Base-by-base conservation (phyloP, 2,888 invertebrate genomes). In the Sminthurides aquaticus region DNA sequence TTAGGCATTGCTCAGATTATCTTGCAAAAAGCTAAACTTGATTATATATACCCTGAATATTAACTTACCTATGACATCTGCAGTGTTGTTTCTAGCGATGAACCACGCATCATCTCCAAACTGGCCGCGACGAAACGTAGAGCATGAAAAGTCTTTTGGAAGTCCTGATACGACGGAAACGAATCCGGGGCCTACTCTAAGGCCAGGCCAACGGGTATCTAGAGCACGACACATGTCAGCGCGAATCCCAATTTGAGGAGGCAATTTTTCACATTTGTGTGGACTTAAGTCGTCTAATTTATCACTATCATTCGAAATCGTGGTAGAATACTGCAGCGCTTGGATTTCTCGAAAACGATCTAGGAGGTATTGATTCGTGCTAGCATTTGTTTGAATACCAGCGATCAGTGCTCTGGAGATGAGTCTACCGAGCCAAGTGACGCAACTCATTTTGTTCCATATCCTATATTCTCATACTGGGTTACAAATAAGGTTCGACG, bases 81-180 rank as follows among this genome's bases (percentile, higher is more conserved):
- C 90, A 66, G 86, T 83, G 78, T 84, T 85, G 77, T 86, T 84
- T 77, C 83, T 84, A 3, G 87, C 85, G 69, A 85, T 82, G 81
- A 98, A 97, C 89, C 93, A 98, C 66, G 97, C 95, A 82, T 98
- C 97, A 81, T 98, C 98, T 70, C 98, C 97, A 80, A 92, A 97
- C 78, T 93, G 91, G 79, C 95, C 94, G 78, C 87, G 87, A 76
- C 85, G 85, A 75, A 89, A 85, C 81, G 87, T 86, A 76, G 87
- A 85, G 77, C 87, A 85, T 72, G 86, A 84, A 80, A 88, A 88
- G 81, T 91, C 90, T 83, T 95, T 95, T 18, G 94, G 92, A 80
- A 94, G 93, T 74, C 95, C 95, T 81, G 93, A 91, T 67, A 91
- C 91, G 43, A 91, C 94, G 60, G 91, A 71, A 8, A 73, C 70